Percentiles rank a stretch among this genome's conserved stretches.
These are phyloP conservation scores for Anoplolepis gracilipes DNA, from an alignment of 1,140 invertebrate species.

Conservation along the genomic window DNA sequence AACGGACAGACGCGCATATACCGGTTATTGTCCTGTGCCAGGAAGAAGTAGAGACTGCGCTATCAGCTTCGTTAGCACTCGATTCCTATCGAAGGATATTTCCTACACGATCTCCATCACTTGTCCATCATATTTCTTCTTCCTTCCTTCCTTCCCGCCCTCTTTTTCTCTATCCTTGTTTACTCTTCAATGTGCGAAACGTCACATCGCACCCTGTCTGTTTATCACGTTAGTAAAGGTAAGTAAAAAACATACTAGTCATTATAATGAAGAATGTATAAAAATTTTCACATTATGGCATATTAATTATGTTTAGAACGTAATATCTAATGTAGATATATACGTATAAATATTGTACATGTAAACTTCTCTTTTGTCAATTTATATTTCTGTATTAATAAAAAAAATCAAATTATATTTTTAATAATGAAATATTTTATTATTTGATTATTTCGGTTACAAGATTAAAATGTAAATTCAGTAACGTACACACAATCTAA, in stretches of 20 bases:
- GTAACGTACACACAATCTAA: background rate
- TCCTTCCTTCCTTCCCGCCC: slow-evolving; percentile 3
- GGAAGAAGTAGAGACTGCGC: slow-evolving; percentile 55
- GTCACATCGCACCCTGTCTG: background rate
- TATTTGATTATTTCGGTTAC: too few relatives aligned
- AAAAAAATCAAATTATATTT: slow-evolving; percentile 3
- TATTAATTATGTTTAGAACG: background rate
- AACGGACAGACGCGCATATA: slow-evolving; percentile 57
- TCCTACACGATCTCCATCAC: slow-evolving; percentile 68
- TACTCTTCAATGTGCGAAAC: background rate
- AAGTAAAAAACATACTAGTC: background rate
- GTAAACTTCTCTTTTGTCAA: background rate
- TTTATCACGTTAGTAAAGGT: background rate
- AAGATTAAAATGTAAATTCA: background rate
- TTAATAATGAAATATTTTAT: background rate
- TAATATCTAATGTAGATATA: background rate
- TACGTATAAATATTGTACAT: background rate
- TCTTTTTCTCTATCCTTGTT: background rate
- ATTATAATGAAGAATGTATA: background rate
- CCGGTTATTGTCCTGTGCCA: slow-evolving; percentile 76
- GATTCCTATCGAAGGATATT: slow-evolving; percentile 70
- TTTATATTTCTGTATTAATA: background rate
- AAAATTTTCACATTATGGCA: background rate
- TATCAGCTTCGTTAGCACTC: slow-evolving; percentile 74
- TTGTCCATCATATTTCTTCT: slow-evolving; percentile 49